A percentile compares a stretch with the other conserved stretches of the same genome.
Evolutionary conservation across 2,888 invertebrate genomes (phyloP).

Genomic region (Andrena bicolor): DNA sequence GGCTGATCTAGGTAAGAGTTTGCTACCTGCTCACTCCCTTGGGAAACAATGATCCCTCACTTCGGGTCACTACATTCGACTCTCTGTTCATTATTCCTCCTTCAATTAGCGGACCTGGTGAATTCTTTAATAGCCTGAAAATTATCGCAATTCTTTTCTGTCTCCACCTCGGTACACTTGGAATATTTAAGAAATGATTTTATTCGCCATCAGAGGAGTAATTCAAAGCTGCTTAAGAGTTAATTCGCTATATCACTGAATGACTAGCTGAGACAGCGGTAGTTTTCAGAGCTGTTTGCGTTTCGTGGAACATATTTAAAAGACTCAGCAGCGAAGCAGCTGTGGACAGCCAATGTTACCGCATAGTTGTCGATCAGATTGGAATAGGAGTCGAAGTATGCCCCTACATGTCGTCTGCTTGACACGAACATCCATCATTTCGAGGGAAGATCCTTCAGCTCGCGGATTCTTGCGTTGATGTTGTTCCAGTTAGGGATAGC

Average conservation of each 20-base stretch:
- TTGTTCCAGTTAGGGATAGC: slow-evolving; percentile 6
- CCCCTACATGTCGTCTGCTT: slow-evolving; percentile 60
- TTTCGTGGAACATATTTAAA: not conserved
- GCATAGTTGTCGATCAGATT: slow-evolving; percentile 75
- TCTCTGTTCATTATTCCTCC: not conserved
- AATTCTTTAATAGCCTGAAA: not conserved
- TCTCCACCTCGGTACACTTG: not conserved
- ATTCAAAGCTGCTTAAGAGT: too few relatives aligned
- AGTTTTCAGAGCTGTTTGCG: not conserved
- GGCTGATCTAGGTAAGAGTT: slow-evolving; percentile 29
- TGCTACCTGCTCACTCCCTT: slow-evolving; percentile 65
- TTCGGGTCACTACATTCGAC: slow-evolving; percentile 31
- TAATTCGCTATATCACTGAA: too few relatives aligned
- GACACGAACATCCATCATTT: slow-evolving; percentile 77
- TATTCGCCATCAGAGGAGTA: too few relatives aligned
- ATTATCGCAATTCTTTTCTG: not conserved
- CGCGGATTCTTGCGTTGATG: slow-evolving; percentile 65
- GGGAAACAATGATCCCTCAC: slow-evolving; percentile 70
- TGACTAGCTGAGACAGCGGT: not conserved
- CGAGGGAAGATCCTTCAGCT: slow-evolving; percentile 76
- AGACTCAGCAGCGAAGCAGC: not conserved
- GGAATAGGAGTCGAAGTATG: slow-evolving; percentile 70
- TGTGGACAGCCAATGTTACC: slow-evolving; percentile 28
- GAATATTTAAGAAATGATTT: not conserved
- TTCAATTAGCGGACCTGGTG: not conserved